phyloP scores from a whole-genome alignment of 2,113 vertebrate species.

The Poecilia latipinna region DNA sequence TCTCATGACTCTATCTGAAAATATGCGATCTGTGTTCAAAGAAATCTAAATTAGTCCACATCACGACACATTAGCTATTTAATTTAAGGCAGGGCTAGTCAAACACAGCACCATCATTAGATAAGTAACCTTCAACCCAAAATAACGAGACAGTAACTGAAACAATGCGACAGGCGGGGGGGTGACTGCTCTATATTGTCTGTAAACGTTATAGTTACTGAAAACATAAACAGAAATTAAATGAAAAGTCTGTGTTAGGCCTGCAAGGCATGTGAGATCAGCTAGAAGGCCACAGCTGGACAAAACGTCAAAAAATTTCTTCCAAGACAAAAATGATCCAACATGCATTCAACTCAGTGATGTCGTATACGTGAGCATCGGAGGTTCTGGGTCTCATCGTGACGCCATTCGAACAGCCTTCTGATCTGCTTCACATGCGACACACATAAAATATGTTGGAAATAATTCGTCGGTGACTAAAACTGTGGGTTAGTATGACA shows the following conservation, averaged over 20 bases:
- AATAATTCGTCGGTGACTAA: not conserved
- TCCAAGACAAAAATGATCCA: slow-evolving; percentile 58
- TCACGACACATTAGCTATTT: not conserved
- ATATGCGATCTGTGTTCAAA: not conserved
- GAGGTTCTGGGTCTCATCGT: too few relatives aligned
- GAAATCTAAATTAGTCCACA: not conserved
- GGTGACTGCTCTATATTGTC: not conserved
- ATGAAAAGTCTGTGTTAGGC: not conserved
- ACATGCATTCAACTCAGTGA: too few relatives aligned
- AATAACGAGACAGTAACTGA: slow-evolving; percentile 1
- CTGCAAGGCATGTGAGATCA: slow-evolving; percentile 9
- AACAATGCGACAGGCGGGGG: not conserved
- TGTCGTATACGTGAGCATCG: too few relatives aligned
- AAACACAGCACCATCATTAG: not conserved
- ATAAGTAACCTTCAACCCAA: not conserved
- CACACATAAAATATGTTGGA: not conserved
- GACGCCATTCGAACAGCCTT: slow-evolving; percentile 1
- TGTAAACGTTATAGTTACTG: slow-evolving; percentile 15
- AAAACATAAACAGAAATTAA: slow-evolving; percentile 39
- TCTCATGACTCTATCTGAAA: not conserved
- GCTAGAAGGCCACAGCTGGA: slow-evolving; percentile 71
- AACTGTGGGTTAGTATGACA: not conserved
- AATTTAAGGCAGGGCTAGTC: not conserved
- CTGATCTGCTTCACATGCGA: slow-evolving; percentile 47
- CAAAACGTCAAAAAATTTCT: slow-evolving; percentile 72